Percentiles rank a stretch among this genome's conserved stretches.
Conservation (phyloP, 2,888 invertebrate species). For the Sturmia bella region DNA sequence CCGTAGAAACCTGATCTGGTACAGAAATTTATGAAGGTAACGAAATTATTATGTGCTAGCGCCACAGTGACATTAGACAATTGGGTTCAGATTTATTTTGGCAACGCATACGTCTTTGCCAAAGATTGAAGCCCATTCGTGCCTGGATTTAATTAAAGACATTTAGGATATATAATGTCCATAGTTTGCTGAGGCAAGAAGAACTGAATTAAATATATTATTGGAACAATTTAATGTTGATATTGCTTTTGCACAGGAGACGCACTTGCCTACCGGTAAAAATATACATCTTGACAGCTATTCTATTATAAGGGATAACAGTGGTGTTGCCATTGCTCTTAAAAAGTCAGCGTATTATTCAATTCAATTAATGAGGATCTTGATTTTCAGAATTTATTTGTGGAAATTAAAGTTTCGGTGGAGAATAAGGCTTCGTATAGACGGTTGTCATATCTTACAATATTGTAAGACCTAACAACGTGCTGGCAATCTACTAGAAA, state of each 20-base stretch:
- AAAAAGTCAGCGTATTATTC: too few relatives aligned
- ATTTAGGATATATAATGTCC: conserved; percentile 20
- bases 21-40: background rate
- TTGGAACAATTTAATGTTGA: conserved; percentile 18
- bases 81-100: background rate
- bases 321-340: background rate
- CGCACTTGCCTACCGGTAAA: background rate
- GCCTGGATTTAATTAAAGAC: too few relatives aligned
- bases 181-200: background rate
- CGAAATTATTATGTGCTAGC: background rate
- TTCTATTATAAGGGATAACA: background rate
- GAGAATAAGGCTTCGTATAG: too few relatives aligned
- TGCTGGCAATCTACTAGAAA: too few relatives aligned
- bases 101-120: background rate
- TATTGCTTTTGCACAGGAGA: conserved; percentile 17
- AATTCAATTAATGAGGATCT: too few relatives aligned
- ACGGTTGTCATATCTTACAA: too few relatives aligned
- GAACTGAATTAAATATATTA: background rate
- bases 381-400: too few relatives aligned
- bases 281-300: background rate
- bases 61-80: background rate
- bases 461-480: too few relatives aligned
- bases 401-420: too few relatives aligned
- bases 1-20: background rate
- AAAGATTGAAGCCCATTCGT: background rate